Evolutionary conservation across 2,797 vertebrate genomes (phyloP).

Genomic region (Trachops cirrhosus): DNA sequence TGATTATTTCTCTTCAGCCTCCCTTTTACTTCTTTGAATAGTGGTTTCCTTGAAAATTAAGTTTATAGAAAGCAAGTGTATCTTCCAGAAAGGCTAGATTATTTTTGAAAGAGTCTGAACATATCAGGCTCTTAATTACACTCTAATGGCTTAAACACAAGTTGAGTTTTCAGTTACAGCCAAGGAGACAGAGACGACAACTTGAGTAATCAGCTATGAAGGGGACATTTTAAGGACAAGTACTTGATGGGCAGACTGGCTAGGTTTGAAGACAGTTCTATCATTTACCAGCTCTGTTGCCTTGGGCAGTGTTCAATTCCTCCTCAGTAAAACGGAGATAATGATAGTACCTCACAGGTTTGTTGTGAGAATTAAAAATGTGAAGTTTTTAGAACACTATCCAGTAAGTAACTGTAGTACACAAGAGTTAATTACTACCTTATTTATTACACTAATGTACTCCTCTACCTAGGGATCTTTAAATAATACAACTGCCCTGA

Average conservation of each 20-base stretch:
- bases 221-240: background rate
- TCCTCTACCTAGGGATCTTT: background rate
- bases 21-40: background rate
- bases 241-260: background rate
- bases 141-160: background rate
- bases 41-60: background rate
- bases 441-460: background rate
- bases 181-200: background rate
- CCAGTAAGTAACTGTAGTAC: background rate
- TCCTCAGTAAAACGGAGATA: background rate
- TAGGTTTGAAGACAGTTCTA: background rate
- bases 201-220: background rate
- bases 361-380: background rate
- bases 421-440: background rate
- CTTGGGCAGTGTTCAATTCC: background rate
- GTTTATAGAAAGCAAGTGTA: background rate
- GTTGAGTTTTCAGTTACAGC: background rate
- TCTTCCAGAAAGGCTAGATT: background rate
- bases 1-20: background rate
- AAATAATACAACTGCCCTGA: background rate
- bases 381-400: background rate
- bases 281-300: background rate
- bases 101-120: slow-evolving; percentile 17
- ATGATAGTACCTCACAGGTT: background rate
- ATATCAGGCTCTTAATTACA: background rate